Base-by-base conservation (phyloP, 2,888 invertebrate species). In the Pharmacophagus antenor region DNA sequence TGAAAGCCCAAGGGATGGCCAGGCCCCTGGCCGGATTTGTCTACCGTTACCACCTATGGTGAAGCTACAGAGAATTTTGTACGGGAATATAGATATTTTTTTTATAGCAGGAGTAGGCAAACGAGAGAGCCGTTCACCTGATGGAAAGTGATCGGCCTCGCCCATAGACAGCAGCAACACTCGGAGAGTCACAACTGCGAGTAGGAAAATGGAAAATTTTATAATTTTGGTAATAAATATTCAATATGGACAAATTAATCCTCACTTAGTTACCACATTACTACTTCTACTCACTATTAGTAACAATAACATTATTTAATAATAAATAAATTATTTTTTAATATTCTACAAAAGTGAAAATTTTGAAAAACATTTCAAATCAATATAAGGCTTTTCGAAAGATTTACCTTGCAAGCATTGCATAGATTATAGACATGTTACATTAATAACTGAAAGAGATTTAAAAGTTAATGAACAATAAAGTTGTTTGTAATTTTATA, bases 1-100 rank as follows among this genome's bases (percentile, higher is more conserved):
- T 79, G 81, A 79, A 79, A 73, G 74, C 88, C 77, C 85, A 65
- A 71, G 86, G 85, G 88, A 86, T 76, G 80, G 82, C 83, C 88
- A 85, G 87, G 86, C 87, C 82, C 81, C 80, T 67, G 71, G 70
- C 74, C 71, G 82, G 84, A 83, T 85, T 83, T 79, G 79, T 82
- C 79, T 84, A 81, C 84, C 84, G 81, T 23, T 44, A 44, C 42
- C 42, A 18, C n/a, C 0, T 25, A 20, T 12, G 48, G 25, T 17
- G 25, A 17, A n/a, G 15, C 7, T 17, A 4, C 23, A 18, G 20
- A 44, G 18, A n/a, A 37, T n/a, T 37, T n/a, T n/a, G 3, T 8
- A 37, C 37, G 6, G 37, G 15, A n/a, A n/a, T 37, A 37, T n/a
- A 15, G 10, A 25, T n/a, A n/a, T n/a, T n/a, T n/a, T n/a, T n/a